Percentiles rank a stretch among this genome's conserved stretches.
phyloP scores from a whole-genome alignment of 2,888 invertebrate species.

The Zelleria hepariella region DNA sequence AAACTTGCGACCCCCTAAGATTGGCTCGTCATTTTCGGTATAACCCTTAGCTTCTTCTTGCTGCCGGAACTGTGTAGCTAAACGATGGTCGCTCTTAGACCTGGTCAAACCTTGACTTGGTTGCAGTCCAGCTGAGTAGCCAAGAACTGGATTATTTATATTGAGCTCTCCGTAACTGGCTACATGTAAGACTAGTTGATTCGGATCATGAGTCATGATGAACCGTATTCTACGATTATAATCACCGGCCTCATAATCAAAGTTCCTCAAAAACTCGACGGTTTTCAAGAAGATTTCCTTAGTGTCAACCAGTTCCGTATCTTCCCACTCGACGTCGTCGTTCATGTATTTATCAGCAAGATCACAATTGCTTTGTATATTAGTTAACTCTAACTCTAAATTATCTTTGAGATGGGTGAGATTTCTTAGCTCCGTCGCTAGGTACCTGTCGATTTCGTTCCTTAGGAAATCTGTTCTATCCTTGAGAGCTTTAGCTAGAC shows the following conservation, averaged over 20 bases:
- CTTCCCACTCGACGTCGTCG: constrained; percentile 92
- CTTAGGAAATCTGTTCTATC: constrained; percentile 90
- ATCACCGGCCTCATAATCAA: constrained; percentile 94
- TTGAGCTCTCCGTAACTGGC: constrained; percentile 92
- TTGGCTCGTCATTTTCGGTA: constrained; percentile 77
- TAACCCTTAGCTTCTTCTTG: constrained; percentile 82
- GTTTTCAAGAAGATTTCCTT: constrained; percentile 97
- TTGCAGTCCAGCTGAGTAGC: constrained; percentile 70
- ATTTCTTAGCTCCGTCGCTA: constrained; percentile 88
- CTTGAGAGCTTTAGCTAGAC: constrained; percentile 89
- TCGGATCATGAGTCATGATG: constrained; percentile 92
- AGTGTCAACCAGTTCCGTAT: constrained; percentile 92
- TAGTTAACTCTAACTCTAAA: constrained; percentile 93
- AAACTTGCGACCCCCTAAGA: constrained; percentile 82
- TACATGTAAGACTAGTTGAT: constrained; percentile 89
- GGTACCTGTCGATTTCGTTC: constrained; percentile 92
- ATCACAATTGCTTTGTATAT: constrained; percentile 97
- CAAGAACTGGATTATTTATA: constrained; percentile 76
- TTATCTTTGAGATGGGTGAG: constrained; percentile 92
- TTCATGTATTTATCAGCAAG: constrained; percentile 95
- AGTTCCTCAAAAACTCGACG: constrained; percentile 94
- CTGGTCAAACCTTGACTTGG: constrained; percentile 86
- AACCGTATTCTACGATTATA: constrained; percentile 89
- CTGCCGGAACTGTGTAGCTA: constrained; percentile 90
- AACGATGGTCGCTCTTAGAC: constrained; percentile 93